Evolutionary conservation across 2,797 vertebrate species (phyloP).

Genomic region (Potorous gilbertii): DNA sequence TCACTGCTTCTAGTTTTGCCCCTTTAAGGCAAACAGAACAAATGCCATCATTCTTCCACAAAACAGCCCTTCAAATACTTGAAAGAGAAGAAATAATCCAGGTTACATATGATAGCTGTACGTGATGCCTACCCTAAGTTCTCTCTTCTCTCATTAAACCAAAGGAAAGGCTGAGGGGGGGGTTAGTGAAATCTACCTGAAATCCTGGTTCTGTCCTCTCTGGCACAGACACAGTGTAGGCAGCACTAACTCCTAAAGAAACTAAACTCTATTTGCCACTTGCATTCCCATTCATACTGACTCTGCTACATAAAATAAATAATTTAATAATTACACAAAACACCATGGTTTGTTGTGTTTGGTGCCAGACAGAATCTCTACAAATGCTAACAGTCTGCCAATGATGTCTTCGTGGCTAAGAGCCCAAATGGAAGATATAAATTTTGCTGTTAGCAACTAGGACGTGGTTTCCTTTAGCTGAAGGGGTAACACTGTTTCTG

Average conservation of each 20-base stretch:
- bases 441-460: slow-evolving; percentile 20
- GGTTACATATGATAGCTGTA: neutral
- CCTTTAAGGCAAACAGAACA: neutral
- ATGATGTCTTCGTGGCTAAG: slow-evolving; percentile 31
- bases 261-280: too few species aligned
- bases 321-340: slow-evolving; percentile 32
- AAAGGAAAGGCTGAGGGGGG: neutral
- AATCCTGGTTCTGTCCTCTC: neutral
- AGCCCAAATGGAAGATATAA: slow-evolving; percentile 37
- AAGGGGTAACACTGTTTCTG: neutral
- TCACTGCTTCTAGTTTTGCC: neutral
- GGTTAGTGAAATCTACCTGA: neutral
- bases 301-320: slow-evolving; percentile 29
- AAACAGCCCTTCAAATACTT: neutral
- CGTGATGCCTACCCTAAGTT: neutral
- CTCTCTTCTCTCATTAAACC: neutral
- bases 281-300: slow-evolving; percentile 8
- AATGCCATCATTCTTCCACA: neutral
- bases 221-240: neutral
- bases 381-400: slow-evolving; percentile 37
- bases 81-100: neutral
- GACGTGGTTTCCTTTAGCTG: neutral
- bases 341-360: slow-evolving; percentile 43
- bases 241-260: neutral
- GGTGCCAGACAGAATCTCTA: slow-evolving; percentile 44